Evolutionary conservation across 2,888 invertebrate species (phyloP), one percentile per base, ranked within the genome.

Genomic region (Polydrusus tereticollis): DNA sequence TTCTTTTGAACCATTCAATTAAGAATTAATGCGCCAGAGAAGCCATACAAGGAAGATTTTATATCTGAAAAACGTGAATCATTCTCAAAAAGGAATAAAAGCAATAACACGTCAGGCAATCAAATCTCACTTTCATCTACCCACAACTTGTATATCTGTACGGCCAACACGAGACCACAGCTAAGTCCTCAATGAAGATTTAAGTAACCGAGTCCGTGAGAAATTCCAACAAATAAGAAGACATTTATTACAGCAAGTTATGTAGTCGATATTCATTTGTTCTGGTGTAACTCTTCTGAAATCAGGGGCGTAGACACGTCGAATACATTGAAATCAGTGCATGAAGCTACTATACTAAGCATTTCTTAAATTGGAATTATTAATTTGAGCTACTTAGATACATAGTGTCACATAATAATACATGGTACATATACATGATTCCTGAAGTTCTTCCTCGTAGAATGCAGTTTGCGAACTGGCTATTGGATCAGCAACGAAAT

Each of bases 191-290:
- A 81, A 81, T 79, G 77, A 73, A 74, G 74, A 78, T 78, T 79
- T 79, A 78, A 80, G 81, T 81, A 80, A 80, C 82, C 80, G 75
- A 81, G 80, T 81, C 80, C 80, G 78, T 79, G 80, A 80, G 80
- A 81, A 82, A 77, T 77, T 72, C 72, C 66, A 76, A 80, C 81
- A 81, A 80, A 82, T 82, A 82, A 76, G 80, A 80, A 59, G 57
- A 26, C 41, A 20, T 52, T 55, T 65, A 65, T 52, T 52, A 36
- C 52, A 23, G 38, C 36, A 20, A 58, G 58, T 18, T 36, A 36
- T 55, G 10, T n/a, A 23, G 29, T 18, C 58, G 16, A 36, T 36
- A 26, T n/a, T 16, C 58, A 18, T 58, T 58, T 58, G 38, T 58
- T 20, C 38, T n/a, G 23, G 10, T 23, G 3, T 2, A 50, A 8